phyloP scores from a whole-genome alignment of 2,888 invertebrate genomes.

The Cabera pusaria region DNA sequence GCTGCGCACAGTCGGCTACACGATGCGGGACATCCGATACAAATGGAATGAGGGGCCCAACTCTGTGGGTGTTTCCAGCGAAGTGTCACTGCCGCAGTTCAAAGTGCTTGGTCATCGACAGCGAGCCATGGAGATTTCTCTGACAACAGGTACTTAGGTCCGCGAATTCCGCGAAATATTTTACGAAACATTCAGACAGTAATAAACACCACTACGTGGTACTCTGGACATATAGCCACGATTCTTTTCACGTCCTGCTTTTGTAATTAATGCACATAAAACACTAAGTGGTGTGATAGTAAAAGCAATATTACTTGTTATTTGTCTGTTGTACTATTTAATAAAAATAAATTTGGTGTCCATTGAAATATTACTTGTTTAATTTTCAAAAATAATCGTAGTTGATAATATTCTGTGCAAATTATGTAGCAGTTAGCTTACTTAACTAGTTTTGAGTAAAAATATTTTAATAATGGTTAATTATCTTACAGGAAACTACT shows the following conservation, averaged over 20 bases:
- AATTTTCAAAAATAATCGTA: too few species aligned
- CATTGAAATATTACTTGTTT: not conserved
- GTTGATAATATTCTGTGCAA: too few species aligned
- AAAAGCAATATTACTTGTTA: constrained; percentile 38
- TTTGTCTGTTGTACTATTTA: constrained; percentile 36
- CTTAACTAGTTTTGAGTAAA: too few species aligned
- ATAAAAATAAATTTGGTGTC: not conserved
- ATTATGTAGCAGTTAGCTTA: too few species aligned
- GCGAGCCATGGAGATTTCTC: constrained; percentile 97
- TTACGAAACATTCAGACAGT: constrained; percentile 39
- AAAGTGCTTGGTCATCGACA: constrained; percentile 98
- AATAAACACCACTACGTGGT: constrained; percentile 58
- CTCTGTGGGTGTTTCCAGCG: constrained; percentile 97
- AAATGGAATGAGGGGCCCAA: constrained; percentile 98
- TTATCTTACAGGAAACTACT: constrained; percentile 93
- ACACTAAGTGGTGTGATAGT: constrained; percentile 68
- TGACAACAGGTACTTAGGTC: constrained; percentile 93
- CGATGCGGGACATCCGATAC: constrained; percentile 98
- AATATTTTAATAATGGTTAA: too few species aligned
- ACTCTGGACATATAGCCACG: constrained; percentile 78
- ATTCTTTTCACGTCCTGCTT: constrained; percentile 81
- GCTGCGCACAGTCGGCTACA: constrained; percentile 95
- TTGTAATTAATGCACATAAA: constrained; percentile 77
- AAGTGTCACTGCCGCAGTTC: constrained; percentile 98
- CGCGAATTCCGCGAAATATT: constrained; percentile 52